Percentiles rank a stretch among this genome's conserved stretches.
These are phyloP conservation scores for Acrobasis repandana DNA, from an alignment of 2,888 invertebrate species.

Conservation along the genomic window DNA sequence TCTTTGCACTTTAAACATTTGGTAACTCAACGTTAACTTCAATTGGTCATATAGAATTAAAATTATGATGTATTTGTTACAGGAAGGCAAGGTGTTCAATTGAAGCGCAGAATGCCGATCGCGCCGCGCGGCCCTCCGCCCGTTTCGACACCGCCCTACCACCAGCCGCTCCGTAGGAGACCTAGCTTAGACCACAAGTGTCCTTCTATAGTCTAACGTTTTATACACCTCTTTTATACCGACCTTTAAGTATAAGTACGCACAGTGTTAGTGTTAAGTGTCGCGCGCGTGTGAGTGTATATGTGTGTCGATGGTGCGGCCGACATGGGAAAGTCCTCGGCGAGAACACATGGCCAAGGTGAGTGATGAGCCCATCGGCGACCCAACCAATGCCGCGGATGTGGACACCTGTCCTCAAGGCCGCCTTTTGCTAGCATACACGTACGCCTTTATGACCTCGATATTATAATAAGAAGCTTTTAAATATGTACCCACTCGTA, in stretches of 20 bases:
- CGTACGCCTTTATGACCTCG: constrained; percentile 7
- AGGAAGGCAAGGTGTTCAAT: constrained; percentile 65
- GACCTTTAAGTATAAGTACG: constrained; percentile 74
- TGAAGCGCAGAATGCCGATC: constrained; percentile 79
- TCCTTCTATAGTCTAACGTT: constrained; percentile 79
- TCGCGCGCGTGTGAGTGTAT: constrained; percentile 68
- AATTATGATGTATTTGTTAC: constrained; percentile 51
- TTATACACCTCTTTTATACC: constrained; percentile 80
- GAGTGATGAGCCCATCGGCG: constrained; percentile 46
- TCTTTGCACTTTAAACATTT: no score
- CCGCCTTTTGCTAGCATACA: constrained; percentile 36
- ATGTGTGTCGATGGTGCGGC: constrained; percentile 80
- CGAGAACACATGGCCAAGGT: constrained; percentile 83
- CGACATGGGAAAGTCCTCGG: constrained; percentile 84
- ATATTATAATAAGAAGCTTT: constrained; percentile 1
- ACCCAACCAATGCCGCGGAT: constrained; percentile 36
- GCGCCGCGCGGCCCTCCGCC: constrained; percentile 82
- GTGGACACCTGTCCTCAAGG: constrained; percentile 57
- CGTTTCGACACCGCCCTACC: constrained; percentile 70
- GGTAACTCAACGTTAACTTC: no score
- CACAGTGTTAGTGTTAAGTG: constrained; percentile 72
- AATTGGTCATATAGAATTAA: neutral
- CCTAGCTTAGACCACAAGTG: constrained; percentile 75
- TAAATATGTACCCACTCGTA: constrained; percentile 1
- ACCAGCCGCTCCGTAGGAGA: constrained; percentile 74